These are phyloP conservation scores for Chroicocephalus ridibundus DNA, from an alignment of 2,113 vertebrate genomes.

Conservation along the genomic window DNA sequence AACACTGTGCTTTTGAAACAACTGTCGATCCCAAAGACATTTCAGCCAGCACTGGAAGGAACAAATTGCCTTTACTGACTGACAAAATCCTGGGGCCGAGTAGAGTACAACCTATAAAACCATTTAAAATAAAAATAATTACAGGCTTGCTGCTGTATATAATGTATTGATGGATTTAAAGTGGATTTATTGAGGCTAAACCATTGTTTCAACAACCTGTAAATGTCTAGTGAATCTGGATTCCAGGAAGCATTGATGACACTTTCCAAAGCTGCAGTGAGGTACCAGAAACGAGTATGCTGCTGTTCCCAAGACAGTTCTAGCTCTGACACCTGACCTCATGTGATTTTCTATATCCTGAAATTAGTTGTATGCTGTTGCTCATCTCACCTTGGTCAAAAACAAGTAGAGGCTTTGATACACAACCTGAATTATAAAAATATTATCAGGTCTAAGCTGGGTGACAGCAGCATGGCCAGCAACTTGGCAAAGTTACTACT, in stretches of 20 bases:
- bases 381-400: neutral
- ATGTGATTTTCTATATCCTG: neutral
- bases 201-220: neutral
- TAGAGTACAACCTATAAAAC: neutral
- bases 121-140: neutral
- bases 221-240: neutral
- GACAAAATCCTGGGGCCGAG: neutral
- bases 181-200: neutral
- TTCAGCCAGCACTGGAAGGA: neutral
- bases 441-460: neutral
- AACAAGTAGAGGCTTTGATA: neutral
- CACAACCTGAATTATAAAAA: neutral
- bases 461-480: neutral
- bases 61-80: neutral
- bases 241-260: neutral
- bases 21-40: neutral
- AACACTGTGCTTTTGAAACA: neutral
- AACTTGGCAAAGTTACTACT: neutral
- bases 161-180: neutral
- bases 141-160: neutral
- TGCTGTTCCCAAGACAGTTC: neutral
- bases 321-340: neutral
- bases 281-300: neutral
- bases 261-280: neutral
- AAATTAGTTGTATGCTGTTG: neutral